Evolutionary conservation across 2,797 vertebrate genomes (phyloP), one percentile per base, ranked within the genome.

Genomic region (Discoglossus pictus): DNA sequence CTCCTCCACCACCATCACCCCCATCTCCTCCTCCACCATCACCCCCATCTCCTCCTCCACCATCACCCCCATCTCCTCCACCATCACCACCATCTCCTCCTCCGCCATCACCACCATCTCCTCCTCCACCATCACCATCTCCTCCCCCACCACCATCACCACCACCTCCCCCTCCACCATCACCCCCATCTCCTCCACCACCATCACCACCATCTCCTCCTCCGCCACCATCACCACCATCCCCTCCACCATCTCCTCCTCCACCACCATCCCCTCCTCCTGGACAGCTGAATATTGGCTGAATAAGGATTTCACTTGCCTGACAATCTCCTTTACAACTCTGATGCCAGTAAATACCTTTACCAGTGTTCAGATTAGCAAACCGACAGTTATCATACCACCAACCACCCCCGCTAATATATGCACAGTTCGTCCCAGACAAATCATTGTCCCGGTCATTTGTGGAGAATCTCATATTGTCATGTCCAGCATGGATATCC

Each of bases 301-400:
- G 68, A 17, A 71, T 71, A 51, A 71, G 68, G 11, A 71, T 71
- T 21, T 64, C 44, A 64, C 68, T 71, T 36, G 60, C 55, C 18
- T 58, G 52, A 34, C 68, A 71, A 44, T 71, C 53, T 31, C 68
- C 68, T 24, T 15, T 47, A 18, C 68, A 71, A 10, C 63, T 17
- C 17, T 56, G 61, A 10, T 71, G 68, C 68, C 68, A 71, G 38
- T 71, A 71, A 52, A 71, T 71, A 3, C 68, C 42, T 23, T 23
- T 42, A 34, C 68, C 68, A 17, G 60, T 56, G 34, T 71, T 71
- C 12, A 71, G 53, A 36, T 63, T 64, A 40, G 61, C 68, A 31
- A 50, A 71, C 18, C 68, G 34, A 18, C 68, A 71, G 18, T 71
- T 71, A 25, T 71, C 68, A 52, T 71, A 71, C 68, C 68, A 71